Base-by-base conservation (phyloP, 2,888 invertebrate species). In the Iselma pallidipennis region DNA sequence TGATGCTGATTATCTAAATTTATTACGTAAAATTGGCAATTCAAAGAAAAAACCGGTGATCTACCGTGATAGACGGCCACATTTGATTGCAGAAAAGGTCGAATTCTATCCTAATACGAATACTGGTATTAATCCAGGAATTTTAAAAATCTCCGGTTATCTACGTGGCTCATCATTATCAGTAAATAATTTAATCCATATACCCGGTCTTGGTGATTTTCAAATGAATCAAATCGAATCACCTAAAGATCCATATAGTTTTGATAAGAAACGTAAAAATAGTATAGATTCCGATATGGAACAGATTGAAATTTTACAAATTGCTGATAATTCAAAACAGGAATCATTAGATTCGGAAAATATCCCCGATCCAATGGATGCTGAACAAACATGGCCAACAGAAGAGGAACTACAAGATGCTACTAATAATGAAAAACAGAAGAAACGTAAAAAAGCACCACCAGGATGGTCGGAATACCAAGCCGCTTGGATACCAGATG, bases 401-500 rank as follows among this genome's bases (percentile, higher is more conserved):
- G 91, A 91, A 68, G 95, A 96, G 76, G 96, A 97, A 82, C 86
- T 96, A 65, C 86, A 87, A 66, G 86, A 89, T 71, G 90, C 93
- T 12, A 10, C 42, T 3, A 10, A 1, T 3, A 21, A 10, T 21
- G 89, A 88, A 75, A 81, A 83, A 61, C 57, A 74, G 70, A 87
- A 85, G 68, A 91, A 89, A 79, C 83, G 89, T 5, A 89, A 96
- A 16, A 85, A 85, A 68, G 90, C 97, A 9, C 97, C 97, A 0
- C 95, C 95, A 82, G 98, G 98, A 26, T 97, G 95, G 82, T 98
- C 98, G 2, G 94, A 94, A 57, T 99, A 99, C 80, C 98, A 99
- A 83, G 95, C 98, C 2, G 93, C 96, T 50, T 95, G 94, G 94
- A 91, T 94, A 61, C 91, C 91, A 0, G 93, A 94, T 72, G 82